Conservation (phyloP, 2,888 invertebrate species). For the Stenodera caucasica region DNA sequence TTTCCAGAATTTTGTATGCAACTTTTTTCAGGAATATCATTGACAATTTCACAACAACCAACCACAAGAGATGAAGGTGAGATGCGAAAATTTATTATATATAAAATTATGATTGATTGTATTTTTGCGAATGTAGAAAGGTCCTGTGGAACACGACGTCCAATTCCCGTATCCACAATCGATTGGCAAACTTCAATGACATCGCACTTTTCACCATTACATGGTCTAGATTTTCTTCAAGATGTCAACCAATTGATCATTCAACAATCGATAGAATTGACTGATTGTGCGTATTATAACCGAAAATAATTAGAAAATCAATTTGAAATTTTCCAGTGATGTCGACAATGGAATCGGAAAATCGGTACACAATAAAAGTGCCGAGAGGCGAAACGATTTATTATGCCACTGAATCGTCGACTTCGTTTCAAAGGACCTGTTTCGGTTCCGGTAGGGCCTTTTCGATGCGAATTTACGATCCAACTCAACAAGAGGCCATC, state of each 20-base stretch:
- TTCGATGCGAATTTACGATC: conserved; percentile 78
- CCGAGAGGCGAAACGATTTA: conserved; percentile 76
- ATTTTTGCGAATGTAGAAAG: conserved; percentile 13
- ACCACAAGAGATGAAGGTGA: conserved; percentile 4
- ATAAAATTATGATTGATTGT: no score
- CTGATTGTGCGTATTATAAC: conserved; percentile 68
- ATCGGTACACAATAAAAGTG: conserved; percentile 72
- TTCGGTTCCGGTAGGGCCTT: conserved; percentile 77
- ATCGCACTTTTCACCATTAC: conserved; percentile 65
- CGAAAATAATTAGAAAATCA: no score
- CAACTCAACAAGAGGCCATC: conserved; percentile 80
- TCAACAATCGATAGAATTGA: conserved; percentile 78
- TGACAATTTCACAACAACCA: conserved; percentile 25
- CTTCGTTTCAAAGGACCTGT: conserved; percentile 64
- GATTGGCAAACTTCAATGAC: conserved; percentile 63
- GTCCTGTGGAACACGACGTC: conserved; percentile 54
- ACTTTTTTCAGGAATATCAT: conserved; percentile 30
- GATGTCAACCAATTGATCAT: conserved; percentile 71
- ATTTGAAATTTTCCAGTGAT: conserved; percentile 28
- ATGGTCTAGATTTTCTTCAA: conserved; percentile 72
- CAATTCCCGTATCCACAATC: conserved; percentile 63
- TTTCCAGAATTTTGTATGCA: conserved; percentile 32
- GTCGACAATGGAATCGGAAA: conserved; percentile 66
- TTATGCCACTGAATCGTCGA: conserved; percentile 70
- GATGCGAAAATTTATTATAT: conserved; percentile 4